Base-by-base conservation (phyloP, 2,113 vertebrate genomes). In the Dipodomys merriami region DNA sequence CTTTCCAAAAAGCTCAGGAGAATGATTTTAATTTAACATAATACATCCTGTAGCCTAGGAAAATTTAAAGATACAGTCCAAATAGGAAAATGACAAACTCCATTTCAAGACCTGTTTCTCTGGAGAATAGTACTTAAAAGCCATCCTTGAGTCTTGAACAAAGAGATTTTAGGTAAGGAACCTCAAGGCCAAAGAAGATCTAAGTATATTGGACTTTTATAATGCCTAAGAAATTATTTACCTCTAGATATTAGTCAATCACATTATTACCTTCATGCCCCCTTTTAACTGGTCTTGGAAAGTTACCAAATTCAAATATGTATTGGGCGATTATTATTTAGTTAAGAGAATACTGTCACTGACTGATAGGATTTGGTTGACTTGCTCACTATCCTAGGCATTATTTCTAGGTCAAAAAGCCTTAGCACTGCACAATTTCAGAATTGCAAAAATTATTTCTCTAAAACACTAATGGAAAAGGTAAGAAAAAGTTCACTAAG, bases 221-320 rank as follows among this genome's bases (percentile, higher is more conserved):
- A 89, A 30, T 76, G 18, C 19, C 53, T 57, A 81, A 49, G 30
- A 80, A 88, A 62, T 83, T 77, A 90, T 82, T 88, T 93, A 53
- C 91, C 18, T 80, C n/a, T 74, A 95, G 57, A 82, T 94, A 80
- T 53, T 72, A 68, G 68, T 86, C 62, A 57, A 64, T 44, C 11
- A 79, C 81, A 16, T 35, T 77, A 53, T 49, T 80, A 86, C 12
- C 23, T 78, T 90, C 68, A 10, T 68, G 19, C 10, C 69, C 78
- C 49, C 1, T 57, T 74, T 81, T 62, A 83, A 87, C 60, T 81
- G 74, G 4, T 73, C 23, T 94, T 91, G 33, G 27, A 80, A 83
- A 91, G 57, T 46, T 83, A 80, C 46, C 60, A 92, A 27, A 39
- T 83, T 90, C 35, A 84, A 68, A 49, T 76, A 44, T 7, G 60